Evolutionary conservation across 2,113 vertebrate genomes (phyloP).

Genomic region (Brachionichthys hirsutus): DNA sequence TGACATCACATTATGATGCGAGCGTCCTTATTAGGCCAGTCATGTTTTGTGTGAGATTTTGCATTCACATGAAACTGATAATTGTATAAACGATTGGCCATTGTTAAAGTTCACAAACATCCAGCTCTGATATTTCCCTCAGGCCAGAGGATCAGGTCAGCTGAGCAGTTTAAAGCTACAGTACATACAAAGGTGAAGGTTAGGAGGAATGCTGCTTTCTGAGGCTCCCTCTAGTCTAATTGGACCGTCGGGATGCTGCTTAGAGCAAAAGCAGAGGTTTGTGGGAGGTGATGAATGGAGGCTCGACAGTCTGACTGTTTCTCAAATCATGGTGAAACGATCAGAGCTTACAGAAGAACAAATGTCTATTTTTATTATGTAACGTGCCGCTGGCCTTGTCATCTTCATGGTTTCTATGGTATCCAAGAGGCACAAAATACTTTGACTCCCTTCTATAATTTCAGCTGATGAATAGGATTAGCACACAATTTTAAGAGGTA

Average conservation of each 20-base stretch:
- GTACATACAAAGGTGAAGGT: neutral
- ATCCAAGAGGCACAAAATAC: constrained; percentile 42
- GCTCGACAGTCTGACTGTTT: constrained; percentile 1
- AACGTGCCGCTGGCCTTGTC: constrained; percentile 13
- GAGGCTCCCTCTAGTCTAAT: constrained; percentile 32
- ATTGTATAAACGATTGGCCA: no score
- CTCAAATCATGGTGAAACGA: neutral
- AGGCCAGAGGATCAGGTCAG: constrained; percentile 1
- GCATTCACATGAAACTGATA: no score
- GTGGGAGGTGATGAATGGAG: constrained; percentile 18
- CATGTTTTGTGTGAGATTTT: no score
- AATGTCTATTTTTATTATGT: neutral
- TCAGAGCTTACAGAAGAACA: neutral
- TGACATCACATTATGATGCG: neutral
- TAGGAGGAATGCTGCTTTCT: constrained; percentile 4
- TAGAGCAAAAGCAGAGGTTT: constrained; percentile 23
- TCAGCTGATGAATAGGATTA: constrained; percentile 1
- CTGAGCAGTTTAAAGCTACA: constrained; percentile 22
- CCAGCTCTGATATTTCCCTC: neutral
- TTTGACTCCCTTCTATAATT: neutral
- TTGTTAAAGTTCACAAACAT: neutral
- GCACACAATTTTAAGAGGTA: neutral
- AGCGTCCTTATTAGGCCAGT: neutral
- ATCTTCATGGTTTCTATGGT: constrained; percentile 56
- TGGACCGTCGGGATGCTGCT: constrained; percentile 12